Percentiles rank a stretch among this genome's conserved stretches.
Evolutionary conservation across 1,140 invertebrate species (phyloP).

Genomic region (Globodera ellingtonae): DNA sequence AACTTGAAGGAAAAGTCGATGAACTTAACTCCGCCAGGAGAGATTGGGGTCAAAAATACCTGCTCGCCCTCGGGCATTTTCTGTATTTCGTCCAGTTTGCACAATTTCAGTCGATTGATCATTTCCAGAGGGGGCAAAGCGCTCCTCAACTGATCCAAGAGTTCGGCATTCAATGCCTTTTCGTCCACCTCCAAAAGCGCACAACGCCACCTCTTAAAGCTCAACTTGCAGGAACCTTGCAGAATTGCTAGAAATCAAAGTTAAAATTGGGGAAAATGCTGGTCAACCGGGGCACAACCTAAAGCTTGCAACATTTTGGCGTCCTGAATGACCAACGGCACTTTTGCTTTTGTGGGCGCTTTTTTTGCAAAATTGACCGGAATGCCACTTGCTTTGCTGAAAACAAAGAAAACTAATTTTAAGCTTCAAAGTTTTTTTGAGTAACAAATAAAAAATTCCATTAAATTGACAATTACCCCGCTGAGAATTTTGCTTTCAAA

Average conservation of each 20-base stretch:
- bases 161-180: slow-evolving; percentile 23
- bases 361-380: slow-evolving; percentile 16
- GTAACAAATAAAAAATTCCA: too few species aligned
- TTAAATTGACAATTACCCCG: slow-evolving; percentile 20
- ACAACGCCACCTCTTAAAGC: slow-evolving; percentile 39
- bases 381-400: slow-evolving; percentile 7
- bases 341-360: slow-evolving; percentile 35
- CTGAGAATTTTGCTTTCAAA: slow-evolving; percentile 46
- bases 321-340: slow-evolving; percentile 45
- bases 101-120: slow-evolving; percentile 34
- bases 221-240: slow-evolving; percentile 49
- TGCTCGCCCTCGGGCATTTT: slow-evolving; percentile 41
- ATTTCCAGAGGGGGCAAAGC: slow-evolving; percentile 36
- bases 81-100: slow-evolving; percentile 23
- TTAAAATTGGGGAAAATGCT: too few species aligned
- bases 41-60: slow-evolving; percentile 1
- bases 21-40: not conserved
- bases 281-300: slow-evolving; percentile 8
- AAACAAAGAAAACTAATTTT: slow-evolving; percentile 8
- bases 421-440: not conserved
- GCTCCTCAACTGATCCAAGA: slow-evolving; percentile 27
- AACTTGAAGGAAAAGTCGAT: slow-evolving; percentile 25
- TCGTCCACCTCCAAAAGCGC: slow-evolving; percentile 47
- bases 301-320: slow-evolving; percentile 40
- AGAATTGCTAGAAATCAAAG: slow-evolving; percentile 42